A percentile compares a stretch with the other conserved stretches of the same genome.
Conservation (phyloP, 2,888 invertebrate genomes). For the Timema podura region DNA sequence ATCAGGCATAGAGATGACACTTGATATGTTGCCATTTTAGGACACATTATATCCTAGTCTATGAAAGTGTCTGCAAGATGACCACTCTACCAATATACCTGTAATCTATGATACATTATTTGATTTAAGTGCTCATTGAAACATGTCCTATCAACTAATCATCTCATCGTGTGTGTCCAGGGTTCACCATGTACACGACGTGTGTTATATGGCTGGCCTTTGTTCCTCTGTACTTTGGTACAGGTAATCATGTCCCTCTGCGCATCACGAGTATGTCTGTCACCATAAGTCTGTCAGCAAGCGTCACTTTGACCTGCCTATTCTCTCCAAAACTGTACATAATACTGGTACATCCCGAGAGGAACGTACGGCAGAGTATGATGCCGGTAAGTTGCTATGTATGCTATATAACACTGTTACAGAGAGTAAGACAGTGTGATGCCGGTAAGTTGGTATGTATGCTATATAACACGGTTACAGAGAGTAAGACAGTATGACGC, state of each 20-base stretch:
- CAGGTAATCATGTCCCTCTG: slow-evolving; percentile 86
- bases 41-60: too few relatives aligned
- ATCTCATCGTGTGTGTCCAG: slow-evolving; percentile 45
- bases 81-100: neutral
- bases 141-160: too few relatives aligned
- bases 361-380: slow-evolving; percentile 84
- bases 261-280: slow-evolving; percentile 94
- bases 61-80: too few relatives aligned
- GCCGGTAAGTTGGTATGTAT: too few relatives aligned
- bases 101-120: neutral
- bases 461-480: too few relatives aligned
- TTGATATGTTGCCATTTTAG: too few relatives aligned
- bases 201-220: slow-evolving; percentile 98
- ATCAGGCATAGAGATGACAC: too few relatives aligned
- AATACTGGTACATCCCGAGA: slow-evolving; percentile 81
- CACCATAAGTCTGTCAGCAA: slow-evolving; percentile 90
- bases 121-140: too few relatives aligned
- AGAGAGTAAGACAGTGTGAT: too few relatives aligned
- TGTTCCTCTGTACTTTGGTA: slow-evolving; percentile 95
- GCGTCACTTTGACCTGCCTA: slow-evolving; percentile 88
- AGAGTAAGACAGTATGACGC: too few relatives aligned
- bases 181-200: slow-evolving; percentile 98
- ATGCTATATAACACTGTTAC: too few relatives aligned
- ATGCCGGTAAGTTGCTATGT: slow-evolving; percentile 58
- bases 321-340: slow-evolving; percentile 94